Percentiles rank a stretch among this genome's conserved stretches.
Conservation (phyloP, 2,888 invertebrate species). For the Pomacea canaliculata region DNA sequence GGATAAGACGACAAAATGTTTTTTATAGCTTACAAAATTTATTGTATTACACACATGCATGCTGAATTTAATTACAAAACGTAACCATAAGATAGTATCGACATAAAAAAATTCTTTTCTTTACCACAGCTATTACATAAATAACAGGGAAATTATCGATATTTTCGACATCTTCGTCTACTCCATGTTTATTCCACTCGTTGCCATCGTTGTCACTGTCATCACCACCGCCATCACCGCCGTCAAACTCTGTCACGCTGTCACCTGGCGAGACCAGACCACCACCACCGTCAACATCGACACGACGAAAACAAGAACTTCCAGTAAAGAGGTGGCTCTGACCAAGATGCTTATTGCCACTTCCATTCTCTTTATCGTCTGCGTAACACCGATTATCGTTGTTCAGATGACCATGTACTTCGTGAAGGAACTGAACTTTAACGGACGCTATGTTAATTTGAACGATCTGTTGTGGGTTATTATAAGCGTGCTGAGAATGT, state of each 20-base stretch:
- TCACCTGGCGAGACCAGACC: not conserved
- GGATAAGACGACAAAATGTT: too few species aligned
- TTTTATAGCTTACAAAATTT: too few species aligned
- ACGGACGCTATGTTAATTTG: constrained; percentile 2
- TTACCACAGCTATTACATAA: not conserved
- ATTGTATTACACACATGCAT: too few species aligned
- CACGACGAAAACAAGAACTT: not conserved
- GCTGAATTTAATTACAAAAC: too few species aligned
- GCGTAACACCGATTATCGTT: constrained; percentile 1
- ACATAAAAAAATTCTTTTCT: not conserved
- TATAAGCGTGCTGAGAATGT: not conserved
- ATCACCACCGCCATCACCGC: constrained; percentile 8
- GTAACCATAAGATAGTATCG: too few species aligned
- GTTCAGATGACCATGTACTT: not conserved
- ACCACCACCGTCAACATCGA: not conserved
- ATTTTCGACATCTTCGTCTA: not conserved
- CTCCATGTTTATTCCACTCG: not conserved
- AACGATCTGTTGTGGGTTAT: not conserved
- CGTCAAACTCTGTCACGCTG: not conserved
- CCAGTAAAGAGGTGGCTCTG: not conserved
- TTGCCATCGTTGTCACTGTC: not conserved
- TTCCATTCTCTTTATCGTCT: constrained; percentile 11
- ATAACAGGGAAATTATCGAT: not conserved
- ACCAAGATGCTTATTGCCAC: constrained; percentile 17
- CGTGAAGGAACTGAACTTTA: not conserved